Evolutionary conservation across 1,140 invertebrate species (phyloP).

Genomic region (Papilio glaucus): DNA sequence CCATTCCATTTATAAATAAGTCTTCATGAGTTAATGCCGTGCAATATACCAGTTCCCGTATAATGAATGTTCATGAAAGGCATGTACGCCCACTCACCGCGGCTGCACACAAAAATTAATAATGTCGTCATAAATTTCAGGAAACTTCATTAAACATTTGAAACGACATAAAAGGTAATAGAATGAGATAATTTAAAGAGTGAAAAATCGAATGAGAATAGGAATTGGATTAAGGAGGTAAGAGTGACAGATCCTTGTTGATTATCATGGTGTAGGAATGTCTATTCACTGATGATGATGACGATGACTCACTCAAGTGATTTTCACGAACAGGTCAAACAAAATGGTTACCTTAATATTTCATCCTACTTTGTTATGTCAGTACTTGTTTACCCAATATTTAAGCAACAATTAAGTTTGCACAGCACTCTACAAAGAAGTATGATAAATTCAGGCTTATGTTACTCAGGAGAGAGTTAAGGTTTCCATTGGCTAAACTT

Average conservation of each 20-base stretch:
- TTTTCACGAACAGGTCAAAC: too few species aligned
- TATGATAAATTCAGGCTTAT: conserved; percentile 21
- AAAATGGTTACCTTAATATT: too few species aligned
- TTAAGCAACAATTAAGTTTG: conserved; percentile 3
- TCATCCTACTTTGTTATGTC: too few species aligned
- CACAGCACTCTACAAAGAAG: conserved; percentile 5
- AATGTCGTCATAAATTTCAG: neutral
- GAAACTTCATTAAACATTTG: neutral
- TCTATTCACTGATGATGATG: too few species aligned
- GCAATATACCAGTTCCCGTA: neutral
- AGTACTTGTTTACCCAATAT: neutral
- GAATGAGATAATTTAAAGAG: too few species aligned
- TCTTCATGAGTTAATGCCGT: neutral
- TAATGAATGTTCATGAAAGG: neutral
- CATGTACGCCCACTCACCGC: neutral
- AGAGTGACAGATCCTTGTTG: too few species aligned
- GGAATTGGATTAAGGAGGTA: too few species aligned
- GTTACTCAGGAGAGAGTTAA: conserved; percentile 14
- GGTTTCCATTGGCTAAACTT: conserved; percentile 15
- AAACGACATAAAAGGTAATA: neutral
- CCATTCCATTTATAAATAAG: neutral
- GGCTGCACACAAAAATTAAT: conserved; percentile 6
- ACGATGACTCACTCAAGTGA: too few species aligned
- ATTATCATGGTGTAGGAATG: too few species aligned
- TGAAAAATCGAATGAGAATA: too few species aligned